Conservation (phyloP, 2,888 invertebrate species). For the Coenonympha glycerion region DNA sequence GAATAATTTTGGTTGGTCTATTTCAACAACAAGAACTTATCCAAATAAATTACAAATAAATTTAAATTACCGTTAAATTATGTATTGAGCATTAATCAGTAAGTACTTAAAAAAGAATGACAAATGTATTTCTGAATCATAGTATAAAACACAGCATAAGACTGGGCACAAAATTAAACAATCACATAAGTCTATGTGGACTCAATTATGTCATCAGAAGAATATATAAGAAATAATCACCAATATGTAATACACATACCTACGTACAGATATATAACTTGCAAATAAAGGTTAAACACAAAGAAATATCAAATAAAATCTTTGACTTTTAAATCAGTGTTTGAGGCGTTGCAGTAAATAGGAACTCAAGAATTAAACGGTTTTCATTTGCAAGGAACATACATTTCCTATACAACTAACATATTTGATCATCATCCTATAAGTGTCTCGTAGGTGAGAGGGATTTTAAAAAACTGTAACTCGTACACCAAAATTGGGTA, state of each 20-base stretch:
- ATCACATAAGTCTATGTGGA: too few relatives aligned
- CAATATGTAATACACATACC: too few relatives aligned
- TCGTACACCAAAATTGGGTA: too few relatives aligned
- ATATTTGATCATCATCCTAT: too few relatives aligned
- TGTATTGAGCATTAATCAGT: slow-evolving; percentile 28
- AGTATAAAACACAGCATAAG: background rate
- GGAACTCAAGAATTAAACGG: background rate
- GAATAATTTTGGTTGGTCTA: too few relatives aligned
- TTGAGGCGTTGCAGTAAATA: slow-evolving; percentile 1
- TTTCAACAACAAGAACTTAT: background rate
- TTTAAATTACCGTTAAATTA: slow-evolving; percentile 2
- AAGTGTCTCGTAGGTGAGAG: too few relatives aligned
- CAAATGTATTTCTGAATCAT: background rate
- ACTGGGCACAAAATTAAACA: background rate
- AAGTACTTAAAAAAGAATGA: slow-evolving; percentile 22
- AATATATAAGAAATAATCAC: too few relatives aligned
- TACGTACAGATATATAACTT: too few relatives aligned
- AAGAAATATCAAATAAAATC: background rate
- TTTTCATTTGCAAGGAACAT: background rate
- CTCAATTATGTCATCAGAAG: too few relatives aligned
- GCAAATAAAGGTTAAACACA: too few relatives aligned
- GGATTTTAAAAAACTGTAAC: too few relatives aligned
- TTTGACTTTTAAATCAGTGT: background rate
- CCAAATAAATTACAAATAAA: background rate
- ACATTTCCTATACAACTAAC: too few relatives aligned